These are phyloP conservation scores for Pseudocheirus occidentalis DNA, from an alignment of 2,797 vertebrate genomes.

Conservation along the genomic window DNA sequence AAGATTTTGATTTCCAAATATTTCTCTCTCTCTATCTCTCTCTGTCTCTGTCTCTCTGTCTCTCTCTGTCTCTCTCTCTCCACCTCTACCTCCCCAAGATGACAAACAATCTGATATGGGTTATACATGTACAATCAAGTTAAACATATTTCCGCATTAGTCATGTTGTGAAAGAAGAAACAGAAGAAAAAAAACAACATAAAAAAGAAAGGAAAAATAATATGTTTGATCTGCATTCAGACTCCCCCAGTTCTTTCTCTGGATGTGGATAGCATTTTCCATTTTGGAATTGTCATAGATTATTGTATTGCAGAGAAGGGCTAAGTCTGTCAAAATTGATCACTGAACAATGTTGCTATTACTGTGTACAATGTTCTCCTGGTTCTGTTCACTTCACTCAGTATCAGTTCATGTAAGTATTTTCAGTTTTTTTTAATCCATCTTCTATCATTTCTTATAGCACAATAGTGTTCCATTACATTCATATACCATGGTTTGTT, in stretches of 20 bases:
- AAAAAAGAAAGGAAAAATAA: background rate
- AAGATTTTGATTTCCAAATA: background rate
- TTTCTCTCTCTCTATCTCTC: background rate
- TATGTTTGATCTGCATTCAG: background rate
- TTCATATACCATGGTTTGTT: background rate
- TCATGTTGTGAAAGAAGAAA: background rate
- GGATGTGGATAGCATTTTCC: background rate
- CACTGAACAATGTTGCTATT: too few relatives aligned
- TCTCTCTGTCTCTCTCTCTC: background rate
- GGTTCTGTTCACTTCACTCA: too few relatives aligned
- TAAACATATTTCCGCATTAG: background rate
- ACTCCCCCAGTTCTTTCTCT: background rate
- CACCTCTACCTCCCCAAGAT: too few relatives aligned
- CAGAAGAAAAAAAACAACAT: background rate
- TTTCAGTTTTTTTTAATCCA: too few relatives aligned
- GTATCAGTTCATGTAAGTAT: too few relatives aligned
- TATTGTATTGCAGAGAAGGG: background rate
- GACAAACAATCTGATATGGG: background rate
- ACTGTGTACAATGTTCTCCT: too few relatives aligned
- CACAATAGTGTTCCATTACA: background rate
- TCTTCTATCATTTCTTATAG: too few relatives aligned
- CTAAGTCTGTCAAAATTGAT: too few relatives aligned
- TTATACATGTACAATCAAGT: background rate
- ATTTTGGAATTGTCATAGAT: background rate
- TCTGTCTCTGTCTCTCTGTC: background rate